Percentiles rank a stretch among this genome's conserved stretches.
phyloP scores from a whole-genome alignment of 2,888 invertebrate species.

The Drosophila prolongata region DNA sequence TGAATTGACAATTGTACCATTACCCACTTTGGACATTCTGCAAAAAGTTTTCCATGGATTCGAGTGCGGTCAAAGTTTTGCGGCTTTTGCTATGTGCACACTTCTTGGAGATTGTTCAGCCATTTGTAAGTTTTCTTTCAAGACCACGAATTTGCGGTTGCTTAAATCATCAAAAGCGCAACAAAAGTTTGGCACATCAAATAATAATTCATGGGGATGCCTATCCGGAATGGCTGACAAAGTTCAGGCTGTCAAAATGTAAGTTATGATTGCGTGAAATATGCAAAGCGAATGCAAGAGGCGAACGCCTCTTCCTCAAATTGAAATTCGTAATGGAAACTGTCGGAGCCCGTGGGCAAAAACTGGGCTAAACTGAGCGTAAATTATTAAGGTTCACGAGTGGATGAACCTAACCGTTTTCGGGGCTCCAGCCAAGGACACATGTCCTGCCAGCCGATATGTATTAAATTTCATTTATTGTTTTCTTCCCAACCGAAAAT shows the following conservation, averaged over 20 bases:
- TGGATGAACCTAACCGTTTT: constrained; percentile 11
- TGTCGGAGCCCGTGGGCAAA: constrained; percentile 18
- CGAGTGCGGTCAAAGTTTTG: constrained; percentile 28
- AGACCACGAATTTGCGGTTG: constrained; percentile 22
- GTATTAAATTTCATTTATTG: constrained; percentile 74
- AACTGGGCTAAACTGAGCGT: constrained; percentile 43
- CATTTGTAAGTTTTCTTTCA: constrained; percentile 18
- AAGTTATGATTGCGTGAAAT: constrained; percentile 45
- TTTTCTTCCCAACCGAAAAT: constrained; percentile 46
- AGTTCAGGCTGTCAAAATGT: constrained; percentile 50
- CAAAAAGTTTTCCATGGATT: constrained; percentile 22
- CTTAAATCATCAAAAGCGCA: constrained; percentile 33
- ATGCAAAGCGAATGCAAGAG: constrained; percentile 41
- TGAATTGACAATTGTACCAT: not conserved
- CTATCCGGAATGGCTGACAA: constrained; percentile 20
- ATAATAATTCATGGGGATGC: constrained; percentile 51
- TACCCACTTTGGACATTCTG: constrained; percentile 7
- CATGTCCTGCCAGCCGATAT: constrained; percentile 41
- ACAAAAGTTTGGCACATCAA: constrained; percentile 36
- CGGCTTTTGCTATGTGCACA: not conserved
- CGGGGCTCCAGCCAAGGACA: constrained; percentile 32
- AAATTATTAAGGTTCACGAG: constrained; percentile 59
- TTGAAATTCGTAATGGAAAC: constrained; percentile 46
- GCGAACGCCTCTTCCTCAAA: constrained; percentile 22
- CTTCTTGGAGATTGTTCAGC: constrained; percentile 6